Conservation (phyloP, 2,113 vertebrate species). For the Callopanchax toddi region DNA sequence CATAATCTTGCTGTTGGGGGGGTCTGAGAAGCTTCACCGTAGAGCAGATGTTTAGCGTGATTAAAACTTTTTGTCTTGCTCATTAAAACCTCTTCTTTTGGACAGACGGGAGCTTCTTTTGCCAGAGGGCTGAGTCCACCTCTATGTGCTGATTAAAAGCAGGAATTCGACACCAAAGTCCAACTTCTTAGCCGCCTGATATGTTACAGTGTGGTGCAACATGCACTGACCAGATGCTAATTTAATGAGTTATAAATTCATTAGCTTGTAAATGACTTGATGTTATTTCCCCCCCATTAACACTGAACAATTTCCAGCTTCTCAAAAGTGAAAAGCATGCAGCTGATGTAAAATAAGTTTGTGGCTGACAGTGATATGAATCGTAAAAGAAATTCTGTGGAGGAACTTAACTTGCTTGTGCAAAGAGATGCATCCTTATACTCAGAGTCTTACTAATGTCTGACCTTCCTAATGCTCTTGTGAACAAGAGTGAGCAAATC, state of each 20-base stretch:
- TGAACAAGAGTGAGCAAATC: background rate
- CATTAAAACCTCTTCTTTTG: slow-evolving; percentile 52
- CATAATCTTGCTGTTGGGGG: slow-evolving; percentile 48
- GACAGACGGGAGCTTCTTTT: slow-evolving; percentile 51
- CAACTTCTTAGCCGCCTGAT: background rate
- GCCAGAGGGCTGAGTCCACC: slow-evolving; percentile 37
- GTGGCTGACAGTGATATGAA: background rate
- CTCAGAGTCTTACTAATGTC: background rate
- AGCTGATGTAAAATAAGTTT: too few relatives aligned
- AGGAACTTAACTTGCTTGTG: background rate
- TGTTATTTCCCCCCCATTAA: background rate
- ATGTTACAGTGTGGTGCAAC: background rate
- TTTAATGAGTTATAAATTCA: background rate
- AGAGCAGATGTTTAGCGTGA: slow-evolving; percentile 67
- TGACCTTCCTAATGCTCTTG: background rate
- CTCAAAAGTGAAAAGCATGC: background rate
- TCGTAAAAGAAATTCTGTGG: background rate
- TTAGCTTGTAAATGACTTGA: background rate
- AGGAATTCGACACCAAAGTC: slow-evolving; percentile 18
- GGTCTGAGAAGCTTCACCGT: slow-evolving; percentile 38
- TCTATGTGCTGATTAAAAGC: slow-evolving; percentile 31
- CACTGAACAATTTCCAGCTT: background rate
- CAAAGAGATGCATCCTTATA: background rate
- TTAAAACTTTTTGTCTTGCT: slow-evolving; percentile 63
- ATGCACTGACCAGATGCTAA: slow-evolving; percentile 14